Percentiles rank a stretch among this genome's conserved stretches.
Conservation (phyloP, 2,888 invertebrate species). For the Drosophila mulleri region DNA sequence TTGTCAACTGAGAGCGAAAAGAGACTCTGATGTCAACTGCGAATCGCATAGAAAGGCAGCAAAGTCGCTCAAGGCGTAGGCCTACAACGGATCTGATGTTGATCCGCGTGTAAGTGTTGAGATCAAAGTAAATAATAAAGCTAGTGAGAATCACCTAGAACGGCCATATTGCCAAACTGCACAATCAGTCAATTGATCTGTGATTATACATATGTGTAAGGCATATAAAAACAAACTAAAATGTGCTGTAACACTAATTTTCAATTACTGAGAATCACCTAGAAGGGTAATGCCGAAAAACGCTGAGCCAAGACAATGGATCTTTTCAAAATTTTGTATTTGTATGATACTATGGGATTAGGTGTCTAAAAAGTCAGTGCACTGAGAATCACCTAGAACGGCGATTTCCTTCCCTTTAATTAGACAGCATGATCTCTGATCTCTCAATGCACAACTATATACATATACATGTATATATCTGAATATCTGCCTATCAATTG, state of each 20-base stretch:
- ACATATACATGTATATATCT: not conserved
- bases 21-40: not conserved
- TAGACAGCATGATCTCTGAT: not conserved
- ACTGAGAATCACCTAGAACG: slow-evolving; percentile 1
- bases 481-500: not conserved
- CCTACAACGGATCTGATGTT: not conserved
- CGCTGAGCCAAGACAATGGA: not conserved
- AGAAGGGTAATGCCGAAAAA: not conserved
- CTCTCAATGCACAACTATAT: not conserved
- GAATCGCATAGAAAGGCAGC: not conserved
- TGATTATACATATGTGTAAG: not conserved
- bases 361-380: no score
- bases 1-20: not conserved
- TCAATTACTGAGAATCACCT: slow-evolving; percentile 1
- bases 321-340: no score
- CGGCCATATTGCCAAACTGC: no score
- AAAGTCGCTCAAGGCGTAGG: not conserved
- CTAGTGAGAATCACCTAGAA: not conserved
- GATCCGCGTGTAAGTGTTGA: not conserved
- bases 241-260: not conserved
- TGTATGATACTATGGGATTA: no score
- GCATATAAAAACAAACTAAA: no score
- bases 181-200: not conserved
- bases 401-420: not conserved
- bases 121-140: not conserved